phyloP scores from a whole-genome alignment of 2,113 vertebrate species.

The Malurus elegans region DNA sequence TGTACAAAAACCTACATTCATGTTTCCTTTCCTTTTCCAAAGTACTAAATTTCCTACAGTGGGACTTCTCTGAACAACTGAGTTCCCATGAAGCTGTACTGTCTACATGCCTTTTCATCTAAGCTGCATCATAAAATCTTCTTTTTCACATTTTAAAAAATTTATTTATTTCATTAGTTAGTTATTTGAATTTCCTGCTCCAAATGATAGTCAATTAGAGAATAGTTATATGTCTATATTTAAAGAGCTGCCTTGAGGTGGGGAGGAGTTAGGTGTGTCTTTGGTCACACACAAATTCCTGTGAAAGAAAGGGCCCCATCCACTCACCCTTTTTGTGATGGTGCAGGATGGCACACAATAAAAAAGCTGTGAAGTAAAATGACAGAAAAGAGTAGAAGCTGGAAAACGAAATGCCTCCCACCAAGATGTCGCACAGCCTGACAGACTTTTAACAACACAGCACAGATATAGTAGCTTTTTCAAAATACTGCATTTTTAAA shows the following conservation, averaged over 20 bases:
- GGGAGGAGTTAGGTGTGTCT: neutral
- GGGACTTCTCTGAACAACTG: neutral
- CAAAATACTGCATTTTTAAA: neutral
- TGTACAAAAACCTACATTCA: neutral
- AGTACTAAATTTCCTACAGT: neutral
- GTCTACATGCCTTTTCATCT: neutral
- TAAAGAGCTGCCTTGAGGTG: neutral
- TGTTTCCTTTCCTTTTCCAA: neutral
- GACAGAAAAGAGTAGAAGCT: neutral
- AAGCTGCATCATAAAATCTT: neutral
- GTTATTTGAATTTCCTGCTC: neutral
- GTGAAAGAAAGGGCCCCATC: neutral
- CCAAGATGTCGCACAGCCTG: neutral
- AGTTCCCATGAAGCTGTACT: neutral
- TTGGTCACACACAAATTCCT: neutral
- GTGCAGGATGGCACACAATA: neutral
- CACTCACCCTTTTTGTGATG: neutral
- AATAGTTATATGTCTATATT: neutral
- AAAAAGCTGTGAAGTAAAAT: neutral
- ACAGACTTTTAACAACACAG: neutral
- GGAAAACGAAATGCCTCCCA: neutral
- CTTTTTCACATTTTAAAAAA: neutral
- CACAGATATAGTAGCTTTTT: neutral
- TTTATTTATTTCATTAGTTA: neutral
- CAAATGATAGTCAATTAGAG: neutral